Conservation (phyloP, 2,113 vertebrate genomes). For the Uria lomvia region DNA sequence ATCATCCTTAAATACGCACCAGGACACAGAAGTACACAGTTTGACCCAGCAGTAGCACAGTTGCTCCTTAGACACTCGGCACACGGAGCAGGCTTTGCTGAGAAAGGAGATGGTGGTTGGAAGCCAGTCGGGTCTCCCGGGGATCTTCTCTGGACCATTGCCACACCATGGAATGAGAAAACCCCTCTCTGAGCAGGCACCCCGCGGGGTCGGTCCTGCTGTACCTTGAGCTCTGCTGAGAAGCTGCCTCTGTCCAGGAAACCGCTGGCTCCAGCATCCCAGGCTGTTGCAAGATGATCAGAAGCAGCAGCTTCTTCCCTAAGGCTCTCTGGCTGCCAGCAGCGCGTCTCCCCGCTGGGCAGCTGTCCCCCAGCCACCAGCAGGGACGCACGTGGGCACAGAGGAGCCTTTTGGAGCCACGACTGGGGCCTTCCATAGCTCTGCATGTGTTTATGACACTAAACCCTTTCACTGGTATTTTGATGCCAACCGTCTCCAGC, state of each 20-base stretch:
- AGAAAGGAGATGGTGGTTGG: background rate
- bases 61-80: background rate
- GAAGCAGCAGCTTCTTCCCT: background rate
- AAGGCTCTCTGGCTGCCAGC: background rate
- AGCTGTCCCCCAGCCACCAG: background rate
- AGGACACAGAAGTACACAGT: background rate
- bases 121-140: background rate
- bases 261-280: background rate
- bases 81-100: background rate
- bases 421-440: fast-evolving
- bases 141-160: background rate
- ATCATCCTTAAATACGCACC: background rate
- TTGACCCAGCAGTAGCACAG: background rate
- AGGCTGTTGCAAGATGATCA: background rate
- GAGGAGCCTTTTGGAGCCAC: background rate
- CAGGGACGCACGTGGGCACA: background rate
- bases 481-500: background rate
- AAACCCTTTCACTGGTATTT: background rate
- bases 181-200: background rate
- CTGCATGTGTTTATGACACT: background rate
- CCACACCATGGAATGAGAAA: background rate
- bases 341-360: background rate
- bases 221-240: background rate
- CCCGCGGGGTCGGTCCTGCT: fast-evolving
- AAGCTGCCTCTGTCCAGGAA: background rate